These are phyloP conservation scores for Seira sanloemensis DNA, from an alignment of 2,888 invertebrate genomes.

Conservation along the genomic window DNA sequence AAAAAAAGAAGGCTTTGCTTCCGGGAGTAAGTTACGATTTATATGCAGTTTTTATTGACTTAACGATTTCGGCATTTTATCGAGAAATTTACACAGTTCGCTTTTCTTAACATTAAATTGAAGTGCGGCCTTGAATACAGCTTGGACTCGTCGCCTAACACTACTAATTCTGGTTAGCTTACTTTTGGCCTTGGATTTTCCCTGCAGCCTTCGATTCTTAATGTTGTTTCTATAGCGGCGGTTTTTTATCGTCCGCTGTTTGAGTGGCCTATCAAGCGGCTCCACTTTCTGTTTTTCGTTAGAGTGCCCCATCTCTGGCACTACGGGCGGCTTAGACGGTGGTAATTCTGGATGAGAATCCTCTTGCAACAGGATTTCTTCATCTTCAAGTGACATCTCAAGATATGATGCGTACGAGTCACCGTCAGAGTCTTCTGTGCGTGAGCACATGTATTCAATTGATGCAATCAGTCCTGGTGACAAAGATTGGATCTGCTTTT, in stretches of 20 bases:
- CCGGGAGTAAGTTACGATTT: background rate
- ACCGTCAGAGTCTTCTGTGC: background rate
- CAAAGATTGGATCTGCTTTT: background rate
- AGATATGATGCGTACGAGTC: background rate
- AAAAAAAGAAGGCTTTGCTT: background rate
- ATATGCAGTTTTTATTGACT: background rate
- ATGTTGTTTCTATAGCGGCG: background rate
- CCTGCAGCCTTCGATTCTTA: background rate
- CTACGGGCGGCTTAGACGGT: background rate
- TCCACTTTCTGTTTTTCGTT: too few species aligned
- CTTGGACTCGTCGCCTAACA: background rate
- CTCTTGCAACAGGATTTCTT: background rate
- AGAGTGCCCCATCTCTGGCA: background rate
- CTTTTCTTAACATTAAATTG: background rate
- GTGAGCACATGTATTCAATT: background rate
- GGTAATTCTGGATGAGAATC: background rate
- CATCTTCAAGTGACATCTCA: too few species aligned
- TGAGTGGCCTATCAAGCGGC: too few species aligned
- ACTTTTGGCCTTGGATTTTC: background rate
- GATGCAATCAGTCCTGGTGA: background rate
- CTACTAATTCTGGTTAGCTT: background rate
- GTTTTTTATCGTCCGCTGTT: background rate
- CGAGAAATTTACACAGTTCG: background rate
- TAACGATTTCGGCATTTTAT: background rate
- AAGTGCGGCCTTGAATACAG: background rate